These are phyloP conservation scores for Dreissena polymorpha DNA, from an alignment of 1,140 invertebrate genomes.

Conservation along the genomic window DNA sequence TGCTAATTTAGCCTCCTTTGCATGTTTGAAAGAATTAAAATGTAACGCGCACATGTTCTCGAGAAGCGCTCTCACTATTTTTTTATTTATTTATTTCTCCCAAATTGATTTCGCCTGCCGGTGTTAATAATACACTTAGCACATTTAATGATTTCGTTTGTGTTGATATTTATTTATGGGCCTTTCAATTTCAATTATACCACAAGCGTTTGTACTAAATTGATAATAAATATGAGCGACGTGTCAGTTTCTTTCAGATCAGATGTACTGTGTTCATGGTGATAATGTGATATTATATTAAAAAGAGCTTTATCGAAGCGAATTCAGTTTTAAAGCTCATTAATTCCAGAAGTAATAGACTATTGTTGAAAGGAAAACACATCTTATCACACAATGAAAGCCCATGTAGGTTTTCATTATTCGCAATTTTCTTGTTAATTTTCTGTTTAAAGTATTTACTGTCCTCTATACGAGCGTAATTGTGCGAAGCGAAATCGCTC, in stretches of 20 bases:
- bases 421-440: constrained; percentile 43
- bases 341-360: constrained; percentile 30
- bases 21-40: neutral
- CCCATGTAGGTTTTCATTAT: constrained; percentile 43
- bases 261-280: constrained; percentile 8
- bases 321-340: constrained; percentile 26
- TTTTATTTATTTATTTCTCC: constrained; percentile 25
- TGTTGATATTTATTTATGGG: constrained; percentile 47
- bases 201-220: constrained; percentile 29
- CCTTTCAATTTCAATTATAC: constrained; percentile 36
- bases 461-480: constrained; percentile 36
- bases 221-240: constrained; percentile 42
- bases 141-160: constrained; percentile 42
- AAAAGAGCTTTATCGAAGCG: constrained; percentile 23
- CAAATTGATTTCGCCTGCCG: constrained; percentile 8
- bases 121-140: constrained; percentile 42
- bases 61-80: neutral
- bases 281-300: constrained; percentile 42
- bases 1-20: neutral
- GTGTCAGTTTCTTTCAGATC: constrained; percentile 33
- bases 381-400: constrained; percentile 39
- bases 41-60: neutral
- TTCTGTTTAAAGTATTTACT: constrained; percentile 50
- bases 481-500: constrained; percentile 28
- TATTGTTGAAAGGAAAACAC: constrained; percentile 44